Evolutionary conservation across 2,888 invertebrate species (phyloP), one percentile per base, ranked within the genome.

Genomic region (Molanna angustata): DNA sequence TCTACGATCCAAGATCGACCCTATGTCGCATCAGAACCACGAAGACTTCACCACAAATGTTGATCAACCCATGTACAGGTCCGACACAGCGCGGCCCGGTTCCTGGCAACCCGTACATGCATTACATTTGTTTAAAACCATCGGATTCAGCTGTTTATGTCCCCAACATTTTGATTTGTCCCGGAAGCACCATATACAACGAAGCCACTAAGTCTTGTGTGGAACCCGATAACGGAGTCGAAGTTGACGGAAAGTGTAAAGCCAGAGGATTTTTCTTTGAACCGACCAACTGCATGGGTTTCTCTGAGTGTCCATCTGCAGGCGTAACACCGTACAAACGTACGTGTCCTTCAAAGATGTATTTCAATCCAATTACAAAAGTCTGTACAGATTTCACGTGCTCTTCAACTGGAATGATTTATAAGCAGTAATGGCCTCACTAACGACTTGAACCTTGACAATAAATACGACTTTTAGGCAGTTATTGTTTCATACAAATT

Each of bases 231-330:
- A n/a, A n/a, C n/a, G n/a, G n/a, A n/a, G n/a, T n/a, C n/a, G n/a
- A n/a, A n/a, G 11, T 16, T 1, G 44, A 49, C 17, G 31, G 43
- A 1, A 35, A 17, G 17, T 53, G 53, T 39, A 2, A 18, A 2
- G 40, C 22, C 4, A n/a, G 9, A n/a, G 49, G 49, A 4, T 13
- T 17, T 6, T 53, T 44, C 32, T 18, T 13, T 11, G 53, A 53
- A n/a, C 40, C 53, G 11, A 37, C 17, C 7, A 33, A 27, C 6
- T 49, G 48, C 14, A 16, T 4, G 1, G 7, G 4, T 16, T 49
- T 21, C 21, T 2, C 14, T 1, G 39, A 43, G 1, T 53, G 53
- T n/a, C 2, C 39, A 3, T 16, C 13, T 11, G 17, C 32, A n/a
- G 18, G 9, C 35, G 35, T 18, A 9, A 18, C 14, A 2, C 43